Conservation (phyloP, 1,140 invertebrate species). For the Riptortus pedestris region DNA sequence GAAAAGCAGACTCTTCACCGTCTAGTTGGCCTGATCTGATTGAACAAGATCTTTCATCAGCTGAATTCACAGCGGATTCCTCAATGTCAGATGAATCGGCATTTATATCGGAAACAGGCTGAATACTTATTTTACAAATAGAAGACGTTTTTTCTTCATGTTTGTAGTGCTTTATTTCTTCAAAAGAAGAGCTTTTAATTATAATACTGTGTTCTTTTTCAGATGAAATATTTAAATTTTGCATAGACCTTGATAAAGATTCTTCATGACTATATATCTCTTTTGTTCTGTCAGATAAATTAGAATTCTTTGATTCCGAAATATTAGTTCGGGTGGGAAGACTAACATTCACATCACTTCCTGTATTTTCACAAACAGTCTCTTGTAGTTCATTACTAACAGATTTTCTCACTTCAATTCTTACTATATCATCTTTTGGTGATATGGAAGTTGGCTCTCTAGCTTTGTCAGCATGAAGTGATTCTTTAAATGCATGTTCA, state of each 20-base stretch:
- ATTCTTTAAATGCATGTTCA: no score
- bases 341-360: no score
- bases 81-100: not conserved
- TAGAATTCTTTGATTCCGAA: no score
- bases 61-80: slow-evolving; percentile 1
- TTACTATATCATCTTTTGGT: no score
- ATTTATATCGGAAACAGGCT: not conserved
- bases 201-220: not conserved
- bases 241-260: not conserved
- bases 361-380: no score
- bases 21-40: not conserved
- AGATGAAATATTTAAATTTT: not conserved
- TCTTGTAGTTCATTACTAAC: no score
- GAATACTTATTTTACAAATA: not conserved
- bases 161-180: not conserved
- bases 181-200: slow-evolving; percentile 1
- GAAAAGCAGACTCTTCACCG: not conserved
- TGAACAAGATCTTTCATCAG: slow-evolving; percentile 2
- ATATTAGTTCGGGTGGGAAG: no score
- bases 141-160: not conserved
- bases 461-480: no score
- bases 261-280: not conserved
- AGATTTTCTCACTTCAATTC: no score
- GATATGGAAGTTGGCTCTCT: no score
- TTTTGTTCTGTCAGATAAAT: no score